Base-by-base conservation (phyloP, 2,113 vertebrate genomes). In the Boulengerochromis microlepis region DNA sequence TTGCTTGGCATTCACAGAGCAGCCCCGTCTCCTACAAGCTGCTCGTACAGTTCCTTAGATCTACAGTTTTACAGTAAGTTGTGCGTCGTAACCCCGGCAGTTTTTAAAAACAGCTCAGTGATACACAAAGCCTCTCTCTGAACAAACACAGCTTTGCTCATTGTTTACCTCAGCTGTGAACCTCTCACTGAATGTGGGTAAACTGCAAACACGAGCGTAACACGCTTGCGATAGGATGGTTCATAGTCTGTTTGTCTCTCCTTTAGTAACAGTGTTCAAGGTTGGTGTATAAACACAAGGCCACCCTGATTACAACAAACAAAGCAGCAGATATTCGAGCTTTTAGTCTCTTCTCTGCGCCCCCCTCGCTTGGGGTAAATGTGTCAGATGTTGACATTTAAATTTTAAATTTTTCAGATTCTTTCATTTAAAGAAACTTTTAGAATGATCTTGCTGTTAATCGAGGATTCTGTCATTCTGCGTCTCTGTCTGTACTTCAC, bases 181-280 rank as follows among this genome's bases (percentile, higher is more conserved):
- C 61, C 82, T 84, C 80, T 91, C 87, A 80, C 86, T 81, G 69
- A 66, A 82, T 84, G 78, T 82, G 86, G 80, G 82, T 71, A 87
- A 92, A 91, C 88, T 18, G 26, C 47, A 81, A 80, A 69, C 80
- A 83, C 57, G 18, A 81, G 33, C 18, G 11, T 69, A 66, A 86
- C 85, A 59, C 9, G 10, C 85, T 69, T 89, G 64, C 64, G 86
- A 86, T 82, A 87, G 33, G 22, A 78, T 24, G 57, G 71, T 38
- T 83, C 64, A 24, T 12, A 29, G 89, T 92, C 86, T 92, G 19
- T 90, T 90, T 91, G 66, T 85, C 87, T 90, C 85, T 92, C 50
- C 78, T 87, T 64, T 89, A 87, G 88, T 91, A 90, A 90, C 89
- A 76, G 74, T 84, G 64, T 90, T 88, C 92, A 94, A 94, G 92